These are phyloP conservation scores for Dendroctonus valens DNA, from an alignment of 1,140 invertebrate species.

Conservation along the genomic window DNA sequence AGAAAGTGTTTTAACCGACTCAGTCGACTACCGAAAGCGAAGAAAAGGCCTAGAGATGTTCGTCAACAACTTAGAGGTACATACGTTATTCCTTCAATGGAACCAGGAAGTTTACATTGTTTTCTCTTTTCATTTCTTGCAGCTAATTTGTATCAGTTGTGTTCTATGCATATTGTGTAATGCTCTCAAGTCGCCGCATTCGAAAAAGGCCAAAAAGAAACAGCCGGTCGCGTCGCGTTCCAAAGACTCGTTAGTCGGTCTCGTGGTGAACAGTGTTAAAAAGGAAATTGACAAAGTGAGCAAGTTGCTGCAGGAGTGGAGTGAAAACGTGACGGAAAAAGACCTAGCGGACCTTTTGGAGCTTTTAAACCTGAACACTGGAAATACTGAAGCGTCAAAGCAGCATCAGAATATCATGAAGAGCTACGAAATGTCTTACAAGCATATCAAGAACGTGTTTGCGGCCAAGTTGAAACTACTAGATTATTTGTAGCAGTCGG, in stretches of 20 bases:
- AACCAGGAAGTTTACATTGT: neutral
- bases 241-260: conserved; percentile 29
- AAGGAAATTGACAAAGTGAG: conserved; percentile 36
- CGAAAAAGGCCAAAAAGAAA: conserved; percentile 41
- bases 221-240: conserved; percentile 31
- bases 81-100: neutral
- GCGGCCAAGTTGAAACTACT: conserved; percentile 42
- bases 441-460: conserved; percentile 41
- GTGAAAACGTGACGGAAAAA: conserved; percentile 18
- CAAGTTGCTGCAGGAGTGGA: conserved; percentile 38
- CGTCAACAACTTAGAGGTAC: conserved; percentile 44
- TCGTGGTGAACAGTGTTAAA: conserved; percentile 36
- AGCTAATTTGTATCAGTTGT: conserved; percentile 40
- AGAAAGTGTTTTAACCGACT: conserved; percentile 28
- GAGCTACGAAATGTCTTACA: conserved; percentile 40
- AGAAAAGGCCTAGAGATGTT: conserved; percentile 40
- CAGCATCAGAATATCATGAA: conserved; percentile 38
- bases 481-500: conserved; percentile 12
- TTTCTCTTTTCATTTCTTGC: conserved; percentile 11
- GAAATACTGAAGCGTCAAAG: conserved; percentile 17
- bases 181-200: conserved; percentile 40
- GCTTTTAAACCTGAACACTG: conserved; percentile 38
- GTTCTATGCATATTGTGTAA: conserved; percentile 41
- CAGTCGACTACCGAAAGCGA: conserved; percentile 36
- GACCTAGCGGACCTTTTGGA: conserved; percentile 38